Evolutionary conservation across 30 jellyfish, hydroid and myxozoan genomes (phyloP), one percentile per base, ranked within the genome.

Genomic region (Chironex yamaguchii): DNA sequence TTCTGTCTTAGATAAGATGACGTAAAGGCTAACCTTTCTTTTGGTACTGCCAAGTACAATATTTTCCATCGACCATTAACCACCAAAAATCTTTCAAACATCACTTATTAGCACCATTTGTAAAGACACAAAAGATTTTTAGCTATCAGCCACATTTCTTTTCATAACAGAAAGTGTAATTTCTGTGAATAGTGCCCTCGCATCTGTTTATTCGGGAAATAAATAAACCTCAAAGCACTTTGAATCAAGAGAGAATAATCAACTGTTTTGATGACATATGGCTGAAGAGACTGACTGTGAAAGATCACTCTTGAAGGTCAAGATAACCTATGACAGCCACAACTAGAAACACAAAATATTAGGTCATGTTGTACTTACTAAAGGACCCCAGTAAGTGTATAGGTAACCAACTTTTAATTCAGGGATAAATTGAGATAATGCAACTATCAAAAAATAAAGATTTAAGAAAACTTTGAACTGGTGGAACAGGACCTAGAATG

Each of bases 361-460:
- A 26, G 34, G 13, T n/a, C n/a, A n/a, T n/a, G n/a, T n/a, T 17
- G 3, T 6, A 29, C 97, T 87, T 52, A 93, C 98, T 86, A 93
- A 52, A 13, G 98, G 98, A 0, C 98, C 98, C 98, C 98, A 93
- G 64, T 93, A 93, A 2, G 98, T 96, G 72, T 93, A 93, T 35
- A 93, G 76, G 32, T 96, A 96, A 29, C 98, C 98, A 93, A 93
- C 97, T 42, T 88, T 89, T 65, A 93, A 76, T 34, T 95, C 49
- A 0, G 97, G 97, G 2, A 93, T 78, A 82, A 93, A 93, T 35
- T 93, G 98, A 52, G 98, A 89, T 1, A 93, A 67, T 14, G 98
- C 98, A 54, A 93, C 98, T 51, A 89, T 75, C 71, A 93, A 64
- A 82, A 93, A 93, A 48, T 88, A 93, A 82, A 93, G 67, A 66